Evolutionary conservation across 2,888 invertebrate genomes (phyloP).

Genomic region (Ophion ellenae): DNA sequence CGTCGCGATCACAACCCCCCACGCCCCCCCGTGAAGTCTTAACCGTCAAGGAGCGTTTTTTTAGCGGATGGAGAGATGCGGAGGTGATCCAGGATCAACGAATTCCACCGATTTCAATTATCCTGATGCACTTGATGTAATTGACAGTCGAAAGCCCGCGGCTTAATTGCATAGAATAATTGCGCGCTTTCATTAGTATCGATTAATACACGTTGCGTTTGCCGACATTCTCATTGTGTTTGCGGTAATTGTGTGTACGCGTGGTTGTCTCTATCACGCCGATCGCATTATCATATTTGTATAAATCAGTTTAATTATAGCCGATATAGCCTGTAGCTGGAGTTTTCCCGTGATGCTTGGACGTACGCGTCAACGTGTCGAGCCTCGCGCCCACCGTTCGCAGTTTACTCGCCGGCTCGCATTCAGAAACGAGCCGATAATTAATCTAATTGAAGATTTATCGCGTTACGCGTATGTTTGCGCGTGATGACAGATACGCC

Average conservation of each 20-base stretch:
- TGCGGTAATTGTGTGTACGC: neutral
- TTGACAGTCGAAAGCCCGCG: constrained; percentile 6
- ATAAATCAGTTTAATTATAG: neutral
- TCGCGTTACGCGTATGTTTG: constrained; percentile 33
- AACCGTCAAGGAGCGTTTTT: neutral
- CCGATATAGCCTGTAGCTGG: neutral
- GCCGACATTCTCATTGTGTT: neutral
- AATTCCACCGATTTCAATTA: constrained; percentile 35
- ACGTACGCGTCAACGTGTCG: constrained; percentile 4
- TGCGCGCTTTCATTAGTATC: neutral
- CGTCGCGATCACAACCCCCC: constrained; percentile 27
- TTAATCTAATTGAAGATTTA: constrained; percentile 47
- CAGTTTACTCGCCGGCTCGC: neutral
- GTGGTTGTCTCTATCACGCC: neutral
- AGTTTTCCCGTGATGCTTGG: neutral
- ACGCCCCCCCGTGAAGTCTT: neutral
- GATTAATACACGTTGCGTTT: neutral
- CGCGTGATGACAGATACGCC: constrained; percentile 17
- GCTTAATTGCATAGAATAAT: constrained; percentile 13
- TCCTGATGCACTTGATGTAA: constrained; percentile 26
- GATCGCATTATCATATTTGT: neutral
- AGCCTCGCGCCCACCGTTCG: neutral
- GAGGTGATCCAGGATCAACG: constrained; percentile 35
- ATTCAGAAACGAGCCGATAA: constrained; percentile 19
- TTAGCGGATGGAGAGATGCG: constrained; percentile 20